Evolutionary conservation across 2,113 vertebrate genomes (phyloP).

Genomic region (Hemichromis elongatus): DNA sequence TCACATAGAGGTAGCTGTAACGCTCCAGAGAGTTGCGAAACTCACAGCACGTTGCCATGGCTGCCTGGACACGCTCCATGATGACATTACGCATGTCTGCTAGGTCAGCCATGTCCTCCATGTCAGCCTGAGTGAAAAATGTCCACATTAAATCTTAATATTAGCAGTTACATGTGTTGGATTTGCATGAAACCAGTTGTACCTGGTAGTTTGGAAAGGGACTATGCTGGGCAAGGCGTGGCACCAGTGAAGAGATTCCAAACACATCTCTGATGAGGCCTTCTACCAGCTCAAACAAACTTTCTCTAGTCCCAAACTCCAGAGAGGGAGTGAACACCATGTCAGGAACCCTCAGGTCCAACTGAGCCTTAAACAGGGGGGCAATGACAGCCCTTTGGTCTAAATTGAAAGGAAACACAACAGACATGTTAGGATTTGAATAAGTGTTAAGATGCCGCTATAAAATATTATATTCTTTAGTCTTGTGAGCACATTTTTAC

Average conservation of each 20-base stretch:
- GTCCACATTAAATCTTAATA: not conserved
- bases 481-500: not conserved
- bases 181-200: not conserved
- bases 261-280: conserved; percentile 79
- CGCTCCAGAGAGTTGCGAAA: conserved; percentile 72
- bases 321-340: conserved; percentile 85
- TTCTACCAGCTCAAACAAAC: conserved; percentile 81
- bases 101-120: conserved; percentile 81
- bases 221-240: conserved; percentile 71
- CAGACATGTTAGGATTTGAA: not conserved
- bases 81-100: conserved; percentile 67
- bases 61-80: conserved; percentile 63
- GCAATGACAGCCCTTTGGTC: conserved; percentile 69
- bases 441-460: accelerated
- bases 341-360: conserved; percentile 81
- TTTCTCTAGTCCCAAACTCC: conserved; percentile 70
- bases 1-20: conserved; percentile 80
- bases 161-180: accelerated
- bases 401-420: conserved; percentile 32
- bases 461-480: not conserved
- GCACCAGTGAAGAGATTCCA: conserved; percentile 79
- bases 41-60: conserved; percentile 57
- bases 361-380: conserved; percentile 84
- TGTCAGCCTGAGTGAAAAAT: conserved; percentile 70
- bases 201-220: conserved; percentile 86